A percentile compares a stretch with the other conserved stretches of the same genome.
phyloP scores from a whole-genome alignment of 2,797 vertebrate species.

The Hyperoplus lanceolatus region DNA sequence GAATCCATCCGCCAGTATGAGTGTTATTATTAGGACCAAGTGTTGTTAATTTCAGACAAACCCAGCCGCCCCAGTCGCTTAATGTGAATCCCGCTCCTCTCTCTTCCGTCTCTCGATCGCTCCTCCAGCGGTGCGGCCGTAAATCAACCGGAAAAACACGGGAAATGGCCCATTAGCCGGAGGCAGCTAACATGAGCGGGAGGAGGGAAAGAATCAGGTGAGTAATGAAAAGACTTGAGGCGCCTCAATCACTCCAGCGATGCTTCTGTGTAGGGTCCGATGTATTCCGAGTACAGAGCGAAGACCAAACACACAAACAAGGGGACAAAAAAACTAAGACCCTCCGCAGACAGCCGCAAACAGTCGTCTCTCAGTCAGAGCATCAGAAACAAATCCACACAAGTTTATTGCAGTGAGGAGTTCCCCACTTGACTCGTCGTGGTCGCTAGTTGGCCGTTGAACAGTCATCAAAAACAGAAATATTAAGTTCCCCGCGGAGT shows the following conservation, averaged over 20 bases:
- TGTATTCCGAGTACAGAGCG: slow-evolving; percentile 64
- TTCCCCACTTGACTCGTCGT: slow-evolving; percentile 78
- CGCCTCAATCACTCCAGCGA: slow-evolving; percentile 49
- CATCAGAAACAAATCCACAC: slow-evolving; percentile 74
- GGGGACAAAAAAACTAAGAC: slow-evolving; percentile 10
- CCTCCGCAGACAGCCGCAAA: slow-evolving; percentile 48
- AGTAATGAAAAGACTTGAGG: slow-evolving; percentile 39
- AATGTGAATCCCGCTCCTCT: slow-evolving; percentile 52
- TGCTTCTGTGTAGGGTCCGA: slow-evolving; percentile 33
- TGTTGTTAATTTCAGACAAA: slow-evolving; percentile 56
- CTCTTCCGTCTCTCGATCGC: slow-evolving; percentile 43
- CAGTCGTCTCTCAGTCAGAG: slow-evolving; percentile 39
- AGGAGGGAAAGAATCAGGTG: slow-evolving; percentile 58
- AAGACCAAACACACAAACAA: slow-evolving; percentile 33
- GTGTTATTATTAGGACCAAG: slow-evolving; percentile 31
- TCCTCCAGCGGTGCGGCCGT: slow-evolving; percentile 61
- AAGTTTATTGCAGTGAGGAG: slow-evolving; percentile 80
- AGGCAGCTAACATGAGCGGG: slow-evolving; percentile 33
- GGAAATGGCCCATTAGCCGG: slow-evolving; percentile 73
- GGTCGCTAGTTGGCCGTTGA: slow-evolving; percentile 62
- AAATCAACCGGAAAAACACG: slow-evolving; percentile 81
- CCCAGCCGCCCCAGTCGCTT: slow-evolving; percentile 35
- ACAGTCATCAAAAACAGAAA: slow-evolving; percentile 59
- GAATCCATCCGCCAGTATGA: slow-evolving; percentile 72
- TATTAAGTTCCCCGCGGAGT: slow-evolving; percentile 61